Conservation (phyloP, 2,888 invertebrate species). For the Celastrina argiolus region DNA sequence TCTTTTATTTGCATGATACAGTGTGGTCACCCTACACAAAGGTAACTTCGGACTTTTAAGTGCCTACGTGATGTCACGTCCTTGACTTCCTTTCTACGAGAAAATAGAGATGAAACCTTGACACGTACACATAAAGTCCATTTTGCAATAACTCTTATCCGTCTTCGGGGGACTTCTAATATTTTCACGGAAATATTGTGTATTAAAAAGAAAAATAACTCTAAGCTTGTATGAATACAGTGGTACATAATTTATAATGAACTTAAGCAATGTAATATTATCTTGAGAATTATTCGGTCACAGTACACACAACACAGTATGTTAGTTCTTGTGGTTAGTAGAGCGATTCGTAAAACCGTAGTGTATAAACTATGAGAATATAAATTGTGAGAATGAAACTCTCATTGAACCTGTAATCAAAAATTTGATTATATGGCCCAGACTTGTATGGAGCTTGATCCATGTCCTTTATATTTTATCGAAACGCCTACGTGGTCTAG, state of each 20-base stretch:
- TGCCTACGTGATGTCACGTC: slow-evolving; percentile 35
- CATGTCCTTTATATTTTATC: no score
- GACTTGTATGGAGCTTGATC: no score
- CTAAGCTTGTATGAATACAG: not conserved
- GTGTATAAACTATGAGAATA: no score
- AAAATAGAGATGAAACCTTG: not conserved
- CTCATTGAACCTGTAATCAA: no score
- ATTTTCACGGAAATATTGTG: slow-evolving; percentile 19
- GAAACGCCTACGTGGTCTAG: no score
- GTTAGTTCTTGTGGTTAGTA: no score
- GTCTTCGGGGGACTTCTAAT: slow-evolving; percentile 20
- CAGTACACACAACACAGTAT: no score
- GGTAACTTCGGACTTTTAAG: slow-evolving; percentile 36
- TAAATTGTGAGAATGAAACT: no score
- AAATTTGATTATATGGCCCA: no score
- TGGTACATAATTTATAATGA: not conserved
- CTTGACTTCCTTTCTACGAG: slow-evolving; percentile 28
- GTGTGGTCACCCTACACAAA: slow-evolving; percentile 36
- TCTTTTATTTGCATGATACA: not conserved
- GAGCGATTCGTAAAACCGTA: no score
- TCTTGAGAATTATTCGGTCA: no score
- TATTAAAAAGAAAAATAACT: not conserved
- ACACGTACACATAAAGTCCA: slow-evolving; percentile 10
- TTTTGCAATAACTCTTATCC: slow-evolving; percentile 10
- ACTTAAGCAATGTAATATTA: not conserved